Evolutionary conservation across 2,888 invertebrate species (phyloP).

Genomic region (Pseudococcus jackbeardsleyi): DNA sequence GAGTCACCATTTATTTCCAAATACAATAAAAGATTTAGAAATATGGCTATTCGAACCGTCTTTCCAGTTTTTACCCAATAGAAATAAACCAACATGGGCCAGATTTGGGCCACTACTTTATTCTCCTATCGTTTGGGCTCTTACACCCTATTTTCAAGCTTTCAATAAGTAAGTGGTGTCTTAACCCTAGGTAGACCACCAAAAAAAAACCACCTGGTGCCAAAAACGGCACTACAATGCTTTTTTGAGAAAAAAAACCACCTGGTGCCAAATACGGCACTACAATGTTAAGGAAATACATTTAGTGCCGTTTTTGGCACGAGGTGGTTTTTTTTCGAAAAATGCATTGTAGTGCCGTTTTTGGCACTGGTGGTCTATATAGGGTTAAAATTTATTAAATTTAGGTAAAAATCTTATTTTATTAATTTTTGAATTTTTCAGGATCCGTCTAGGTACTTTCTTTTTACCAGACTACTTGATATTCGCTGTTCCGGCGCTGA

Average conservation of each 20-base stretch:
- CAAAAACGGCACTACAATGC: too few relatives aligned
- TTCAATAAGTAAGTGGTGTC: not conserved
- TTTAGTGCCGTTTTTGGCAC: too few relatives aligned
- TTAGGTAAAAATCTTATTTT: not conserved
- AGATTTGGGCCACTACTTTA: constrained; percentile 48
- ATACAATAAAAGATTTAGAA: constrained; percentile 82
- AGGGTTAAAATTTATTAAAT: not conserved
- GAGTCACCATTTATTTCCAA: constrained; percentile 85
- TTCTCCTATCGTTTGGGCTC: constrained; percentile 57
- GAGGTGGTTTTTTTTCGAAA: too few relatives aligned
- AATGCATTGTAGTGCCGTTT: too few relatives aligned
- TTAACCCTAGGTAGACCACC: too few relatives aligned
- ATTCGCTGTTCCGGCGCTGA: constrained; percentile 67
- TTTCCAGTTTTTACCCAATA: constrained; percentile 76
- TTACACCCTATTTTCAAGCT: constrained; percentile 16
- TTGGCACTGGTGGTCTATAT: too few relatives aligned
- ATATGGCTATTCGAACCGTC: constrained; percentile 79
- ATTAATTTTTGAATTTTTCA: constrained; percentile 65
- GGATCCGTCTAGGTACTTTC: constrained; percentile 66
- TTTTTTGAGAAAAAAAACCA: too few relatives aligned
- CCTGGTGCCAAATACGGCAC: too few relatives aligned
- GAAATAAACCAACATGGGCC: constrained; percentile 71
- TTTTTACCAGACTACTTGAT: constrained; percentile 66
- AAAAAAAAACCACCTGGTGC: too few relatives aligned
- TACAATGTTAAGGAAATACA: too few relatives aligned